Percentiles rank a stretch among this genome's conserved stretches.
Evolutionary conservation across 2,113 vertebrate species (phyloP).

Genomic region (Notothenia coriiceps): DNA sequence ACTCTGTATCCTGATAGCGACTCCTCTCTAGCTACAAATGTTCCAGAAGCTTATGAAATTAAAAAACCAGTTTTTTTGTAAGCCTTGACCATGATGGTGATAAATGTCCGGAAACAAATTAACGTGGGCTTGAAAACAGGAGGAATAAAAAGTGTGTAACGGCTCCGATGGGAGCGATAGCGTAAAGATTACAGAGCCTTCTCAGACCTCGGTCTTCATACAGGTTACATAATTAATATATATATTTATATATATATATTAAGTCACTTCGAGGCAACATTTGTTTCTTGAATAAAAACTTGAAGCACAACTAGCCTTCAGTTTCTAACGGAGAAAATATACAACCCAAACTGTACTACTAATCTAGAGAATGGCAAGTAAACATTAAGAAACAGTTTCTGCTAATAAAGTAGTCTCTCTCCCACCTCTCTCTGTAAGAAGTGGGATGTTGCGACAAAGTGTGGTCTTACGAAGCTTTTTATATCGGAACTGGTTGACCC

Average conservation of each 20-base stretch:
- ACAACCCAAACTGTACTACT: constrained; percentile 70
- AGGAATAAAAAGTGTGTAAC: constrained; percentile 64
- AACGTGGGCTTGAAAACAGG: constrained; percentile 40
- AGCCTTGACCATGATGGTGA: constrained; percentile 54
- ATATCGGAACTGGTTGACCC: constrained; percentile 36
- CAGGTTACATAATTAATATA: constrained; percentile 76
- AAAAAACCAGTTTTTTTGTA: constrained; percentile 42
- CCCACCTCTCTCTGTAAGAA: constrained; percentile 51
- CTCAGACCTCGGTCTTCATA: constrained; percentile 85
- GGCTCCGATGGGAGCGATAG: constrained; percentile 84
- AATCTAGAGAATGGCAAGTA: constrained; percentile 75
- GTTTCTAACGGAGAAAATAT: constrained; percentile 70
- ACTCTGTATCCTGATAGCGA: constrained; percentile 44
- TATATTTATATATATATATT: constrained; percentile 56
- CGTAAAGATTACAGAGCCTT: constrained; percentile 78
- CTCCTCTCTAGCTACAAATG: constrained; percentile 28
- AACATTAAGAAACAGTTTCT: constrained; percentile 68
- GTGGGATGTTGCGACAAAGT: constrained; percentile 58
- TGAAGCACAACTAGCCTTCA: constrained; percentile 70
- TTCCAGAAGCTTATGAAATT: constrained; percentile 46
- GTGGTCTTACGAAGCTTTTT: constrained; percentile 55
- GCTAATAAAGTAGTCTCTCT: constrained; percentile 71
- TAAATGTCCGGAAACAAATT: constrained; percentile 46
- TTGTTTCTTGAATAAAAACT: constrained; percentile 78
- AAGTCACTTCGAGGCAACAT: constrained; percentile 83